Evolutionary conservation across 2,113 vertebrate genomes (phyloP), one percentile per base, ranked within the genome.

Genomic region (Chionis minor): DNA sequence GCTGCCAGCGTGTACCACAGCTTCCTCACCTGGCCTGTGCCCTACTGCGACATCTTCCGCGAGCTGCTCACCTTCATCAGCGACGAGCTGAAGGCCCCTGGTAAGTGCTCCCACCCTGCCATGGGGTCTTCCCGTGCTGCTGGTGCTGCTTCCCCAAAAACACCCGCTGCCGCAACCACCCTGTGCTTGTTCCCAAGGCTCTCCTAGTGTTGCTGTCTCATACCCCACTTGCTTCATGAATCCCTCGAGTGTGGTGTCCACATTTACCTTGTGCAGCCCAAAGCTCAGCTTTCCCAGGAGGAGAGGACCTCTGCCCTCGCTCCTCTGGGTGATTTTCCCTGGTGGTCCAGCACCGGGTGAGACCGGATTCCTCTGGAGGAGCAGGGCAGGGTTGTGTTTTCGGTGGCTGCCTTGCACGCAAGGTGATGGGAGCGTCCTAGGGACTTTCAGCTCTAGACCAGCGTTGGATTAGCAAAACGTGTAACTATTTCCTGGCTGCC

Each of bases 11-110:
- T 98, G 35, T 99, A 99, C 94, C 98, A 98, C 91, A 81, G 83
- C n/a, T 99, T 99, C 97, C 98, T 99, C 77, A 99, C 99, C 6
- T 99, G 99, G 99, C 99, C 99, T 0, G 97, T 99, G 72, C 99
- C 99, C 1, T 99, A 99, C 96, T 99, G 99, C 19, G 97, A 98
- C 83, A 98, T 99, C 94, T 99, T 98, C 94, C 98, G 92, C 30
- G 98, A 98, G 88, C 98, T 99, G 75, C 99, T 99, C 79, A 98
- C 98, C 81, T 99, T 98, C 79, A 98, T 99, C 20, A 98, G 98
- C 17, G 98, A 99, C 27, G 99, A 99, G 94, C 98, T 99, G 81
- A 99, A 98, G 94, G 99, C 98, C 8, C 99, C 99, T 45, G 99
- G 99, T 99, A 96, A 88, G 95, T 0, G 0, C 9, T 62, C 4